These are phyloP conservation scores for Tragulus kanchil DNA, from an alignment of 2,113 vertebrate species.

Conservation along the genomic window DNA sequence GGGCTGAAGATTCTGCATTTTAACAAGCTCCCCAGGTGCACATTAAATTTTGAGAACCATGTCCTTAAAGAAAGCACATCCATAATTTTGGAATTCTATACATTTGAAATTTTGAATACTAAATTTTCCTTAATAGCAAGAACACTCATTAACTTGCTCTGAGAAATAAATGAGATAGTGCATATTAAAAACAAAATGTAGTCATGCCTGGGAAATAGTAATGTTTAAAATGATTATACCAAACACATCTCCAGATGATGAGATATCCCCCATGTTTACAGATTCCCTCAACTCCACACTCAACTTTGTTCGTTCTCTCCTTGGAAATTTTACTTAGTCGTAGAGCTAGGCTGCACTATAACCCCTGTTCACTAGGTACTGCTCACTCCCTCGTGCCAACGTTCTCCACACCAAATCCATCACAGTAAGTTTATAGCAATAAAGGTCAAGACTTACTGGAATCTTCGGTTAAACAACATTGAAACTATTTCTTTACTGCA, in stretches of 20 bases:
- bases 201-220: not conserved
- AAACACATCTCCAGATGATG: not conserved
- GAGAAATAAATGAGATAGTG: conserved; percentile 48
- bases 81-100: conserved; percentile 65
- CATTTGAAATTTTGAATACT: conserved; percentile 55
- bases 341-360: not conserved
- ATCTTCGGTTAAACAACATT: conserved; percentile 1
- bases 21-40: conserved; percentile 74
- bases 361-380: not conserved
- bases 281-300: not conserved
- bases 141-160: conserved; percentile 3
- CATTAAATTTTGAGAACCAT: conserved; percentile 73
- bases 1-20: conserved; percentile 64
- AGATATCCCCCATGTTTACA: not conserved
- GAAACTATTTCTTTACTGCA: not conserved
- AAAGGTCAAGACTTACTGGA: not conserved
- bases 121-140: conserved; percentile 23
- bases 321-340: not conserved
- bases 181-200: conserved; percentile 18
- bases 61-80: conserved; percentile 59
- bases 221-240: not conserved
- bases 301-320: not conserved
- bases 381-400: not conserved
- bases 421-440: not conserved
- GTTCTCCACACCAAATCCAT: not conserved